phyloP scores from a whole-genome alignment of 2,797 vertebrate species.

The Sebastes hubbsi region DNA sequence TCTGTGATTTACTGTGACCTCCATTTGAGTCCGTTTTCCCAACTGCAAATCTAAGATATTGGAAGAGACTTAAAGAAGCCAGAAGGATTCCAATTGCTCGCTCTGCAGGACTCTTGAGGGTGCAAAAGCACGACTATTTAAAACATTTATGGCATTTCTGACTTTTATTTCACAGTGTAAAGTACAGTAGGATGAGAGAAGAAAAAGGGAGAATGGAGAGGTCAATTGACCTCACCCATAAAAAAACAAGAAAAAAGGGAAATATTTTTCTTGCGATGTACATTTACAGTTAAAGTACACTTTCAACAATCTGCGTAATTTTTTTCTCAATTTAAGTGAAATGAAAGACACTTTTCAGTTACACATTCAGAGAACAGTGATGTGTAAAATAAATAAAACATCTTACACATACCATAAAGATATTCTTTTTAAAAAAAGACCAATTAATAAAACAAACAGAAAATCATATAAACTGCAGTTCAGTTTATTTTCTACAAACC shows the following conservation, averaged over 20 bases:
- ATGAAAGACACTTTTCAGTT: not conserved
- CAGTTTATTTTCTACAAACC: not conserved
- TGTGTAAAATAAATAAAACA: not conserved
- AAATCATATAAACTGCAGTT: not conserved
- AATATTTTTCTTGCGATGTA: not conserved
- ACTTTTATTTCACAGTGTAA: slow-evolving; percentile 21
- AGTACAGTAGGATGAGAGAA: not conserved
- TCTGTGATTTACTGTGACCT: slow-evolving; percentile 23
- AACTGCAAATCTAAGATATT: slow-evolving; percentile 26
- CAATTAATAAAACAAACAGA: not conserved
- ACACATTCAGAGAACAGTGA: accelerated
- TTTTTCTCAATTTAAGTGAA: not conserved
- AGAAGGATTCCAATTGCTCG: slow-evolving; percentile 42
- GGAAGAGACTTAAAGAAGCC: slow-evolving; percentile 26
- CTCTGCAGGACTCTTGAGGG: slow-evolving; percentile 8
- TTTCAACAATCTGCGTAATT: not conserved
- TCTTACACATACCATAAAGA: not conserved
- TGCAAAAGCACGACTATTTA: not conserved
- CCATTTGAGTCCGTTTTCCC: slow-evolving; percentile 29
- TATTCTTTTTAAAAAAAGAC: not conserved
- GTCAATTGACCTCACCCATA: not conserved
- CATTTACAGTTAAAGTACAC: not conserved
- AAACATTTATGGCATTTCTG: slow-evolving; percentile 45
- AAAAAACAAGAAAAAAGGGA: not conserved
- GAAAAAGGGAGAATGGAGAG: not conserved